Conservation (phyloP, 1,140 invertebrate genomes). For the Sipha flava region DNA sequence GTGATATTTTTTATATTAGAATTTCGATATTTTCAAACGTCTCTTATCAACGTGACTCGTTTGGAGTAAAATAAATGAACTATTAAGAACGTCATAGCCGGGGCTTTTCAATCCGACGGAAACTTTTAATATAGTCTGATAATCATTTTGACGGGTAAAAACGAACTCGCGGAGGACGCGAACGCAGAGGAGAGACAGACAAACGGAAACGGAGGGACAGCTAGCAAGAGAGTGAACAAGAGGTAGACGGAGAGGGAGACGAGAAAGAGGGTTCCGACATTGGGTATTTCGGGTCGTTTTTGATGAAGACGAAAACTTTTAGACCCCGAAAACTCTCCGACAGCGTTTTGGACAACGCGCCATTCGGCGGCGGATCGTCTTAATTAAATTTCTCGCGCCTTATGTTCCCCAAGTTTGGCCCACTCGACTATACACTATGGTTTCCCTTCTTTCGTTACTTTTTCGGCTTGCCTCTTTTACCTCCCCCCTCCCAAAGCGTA, state of each 20-base stretch:
- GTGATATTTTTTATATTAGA: not conserved
- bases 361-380: not conserved
- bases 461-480: not conserved
- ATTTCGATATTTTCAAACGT: not conserved
- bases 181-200: not conserved
- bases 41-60: not conserved
- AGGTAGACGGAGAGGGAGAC: not conserved
- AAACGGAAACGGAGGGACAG: too few relatives aligned
- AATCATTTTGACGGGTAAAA: conserved; percentile 16
- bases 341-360: conserved; percentile 13
- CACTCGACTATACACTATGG: not conserved
- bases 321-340: conserved; percentile 19
- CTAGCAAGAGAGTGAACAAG: not conserved
- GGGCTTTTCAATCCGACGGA: not conserved
- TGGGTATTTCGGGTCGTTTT: not conserved
- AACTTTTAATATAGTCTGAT: conserved; percentile 29
- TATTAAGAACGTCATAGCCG: not conserved
- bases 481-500: too few relatives aligned
- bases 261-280: not conserved
- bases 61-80: conserved; percentile 2
- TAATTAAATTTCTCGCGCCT: conserved; percentile 32
- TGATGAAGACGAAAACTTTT: conserved; percentile 30
- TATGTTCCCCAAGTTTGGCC: conserved; percentile 18
- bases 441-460: not conserved
- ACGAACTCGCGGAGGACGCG: not conserved